Evolutionary conservation across 1,140 invertebrate genomes (phyloP).

Genomic region (Papilio dardanus): DNA sequence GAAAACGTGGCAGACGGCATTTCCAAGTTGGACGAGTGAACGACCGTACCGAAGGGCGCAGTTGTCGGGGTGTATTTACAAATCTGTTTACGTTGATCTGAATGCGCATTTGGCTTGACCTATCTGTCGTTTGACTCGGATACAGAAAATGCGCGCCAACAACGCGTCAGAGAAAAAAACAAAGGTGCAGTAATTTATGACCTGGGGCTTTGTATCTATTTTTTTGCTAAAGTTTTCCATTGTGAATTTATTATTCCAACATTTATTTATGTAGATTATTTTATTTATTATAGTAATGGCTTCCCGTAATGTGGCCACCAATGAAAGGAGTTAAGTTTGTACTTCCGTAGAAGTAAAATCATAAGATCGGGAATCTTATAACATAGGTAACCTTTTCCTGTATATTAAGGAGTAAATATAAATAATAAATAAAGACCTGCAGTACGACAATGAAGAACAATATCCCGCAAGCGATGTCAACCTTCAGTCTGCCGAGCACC

Average conservation of each 20-base stretch:
- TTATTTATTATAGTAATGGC: no score
- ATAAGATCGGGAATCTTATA: no score
- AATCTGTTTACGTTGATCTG: background rate
- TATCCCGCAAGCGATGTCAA: constrained; percentile 96
- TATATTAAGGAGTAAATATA: background rate
- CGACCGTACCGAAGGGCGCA: constrained; percentile 23
- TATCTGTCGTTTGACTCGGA: constrained; percentile 6
- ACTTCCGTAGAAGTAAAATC: no score
- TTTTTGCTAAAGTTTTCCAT: background rate
- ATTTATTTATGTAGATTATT: background rate
- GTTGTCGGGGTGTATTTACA: background rate
- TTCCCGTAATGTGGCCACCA: no score
- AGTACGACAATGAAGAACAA: constrained; percentile 98
- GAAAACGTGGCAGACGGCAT: constrained; percentile 5
- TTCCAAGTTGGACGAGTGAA: constrained; percentile 26
- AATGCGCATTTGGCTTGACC: constrained; percentile 44
- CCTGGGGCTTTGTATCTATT: background rate
- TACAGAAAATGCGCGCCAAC: constrained; percentile 39
- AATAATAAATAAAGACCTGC: constrained; percentile 85
- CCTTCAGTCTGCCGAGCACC: constrained; percentile 96
- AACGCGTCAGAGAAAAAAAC: constrained; percentile 11
- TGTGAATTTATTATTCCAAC: background rate
- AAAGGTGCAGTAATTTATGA: constrained; percentile 1
- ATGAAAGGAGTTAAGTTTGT: no score
- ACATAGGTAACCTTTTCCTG: no score